A percentile compares a stretch with the other conserved stretches of the same genome.
These are phyloP conservation scores for Girardinus metallicus DNA, from an alignment of 2,797 vertebrate species.

Conservation along the genomic window DNA sequence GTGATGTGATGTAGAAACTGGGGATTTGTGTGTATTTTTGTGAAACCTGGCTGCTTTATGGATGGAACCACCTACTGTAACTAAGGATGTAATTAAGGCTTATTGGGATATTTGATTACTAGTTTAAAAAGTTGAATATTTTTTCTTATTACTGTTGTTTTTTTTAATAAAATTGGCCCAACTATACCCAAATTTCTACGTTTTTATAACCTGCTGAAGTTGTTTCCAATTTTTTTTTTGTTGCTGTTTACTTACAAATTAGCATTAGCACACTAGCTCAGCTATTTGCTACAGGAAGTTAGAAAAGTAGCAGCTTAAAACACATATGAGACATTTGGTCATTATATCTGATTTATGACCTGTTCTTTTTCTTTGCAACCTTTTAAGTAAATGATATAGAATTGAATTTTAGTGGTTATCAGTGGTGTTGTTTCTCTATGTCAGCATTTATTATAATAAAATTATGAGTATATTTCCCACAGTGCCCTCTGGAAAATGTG, in stretches of 20 bases:
- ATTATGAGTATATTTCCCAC: not conserved
- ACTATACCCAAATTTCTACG: not conserved
- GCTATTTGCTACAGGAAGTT: not conserved
- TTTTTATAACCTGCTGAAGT: not conserved
- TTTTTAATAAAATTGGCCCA: not conserved
- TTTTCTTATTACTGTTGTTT: not conserved
- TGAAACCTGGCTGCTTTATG: conserved; percentile 43
- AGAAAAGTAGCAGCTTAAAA: not conserved
- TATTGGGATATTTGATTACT: not conserved
- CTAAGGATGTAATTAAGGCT: not conserved
- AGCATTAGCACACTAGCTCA: not conserved
- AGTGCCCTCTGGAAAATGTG: not conserved
- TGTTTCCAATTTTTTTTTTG: not conserved
- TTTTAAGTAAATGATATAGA: not conserved
- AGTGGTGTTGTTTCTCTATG: not conserved
- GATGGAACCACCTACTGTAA: not conserved
- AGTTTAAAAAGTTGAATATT: not conserved
- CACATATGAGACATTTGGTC: not conserved
- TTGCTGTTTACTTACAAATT: not conserved
- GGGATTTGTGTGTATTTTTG: too few relatives aligned
- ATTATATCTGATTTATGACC: not conserved
- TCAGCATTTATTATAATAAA: not conserved
- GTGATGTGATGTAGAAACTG: not conserved
- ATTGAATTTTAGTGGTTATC: not conserved
- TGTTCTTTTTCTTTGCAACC: not conserved